phyloP scores from a whole-genome alignment of 2,888 invertebrate genomes.

The Lithophane ornitopus region DNA sequence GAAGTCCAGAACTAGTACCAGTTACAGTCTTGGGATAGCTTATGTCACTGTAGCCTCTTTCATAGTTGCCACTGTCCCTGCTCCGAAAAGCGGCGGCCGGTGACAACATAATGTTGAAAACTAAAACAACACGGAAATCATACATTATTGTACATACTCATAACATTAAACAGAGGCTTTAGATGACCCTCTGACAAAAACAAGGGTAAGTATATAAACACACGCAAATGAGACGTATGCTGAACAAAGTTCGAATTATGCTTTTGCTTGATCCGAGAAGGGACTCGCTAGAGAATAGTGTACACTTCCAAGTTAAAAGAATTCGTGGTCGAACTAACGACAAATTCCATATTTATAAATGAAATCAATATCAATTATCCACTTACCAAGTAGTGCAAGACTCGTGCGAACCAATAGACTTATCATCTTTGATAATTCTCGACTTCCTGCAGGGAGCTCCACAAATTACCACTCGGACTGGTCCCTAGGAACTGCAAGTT shows the following conservation, averaged over 20 bases:
- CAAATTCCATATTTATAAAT: constrained; percentile 39
- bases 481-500: constrained; percentile 13
- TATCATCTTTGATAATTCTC: constrained; percentile 74
- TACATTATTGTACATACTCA: not conserved
- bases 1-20: constrained; percentile 74
- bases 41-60: constrained; percentile 67
- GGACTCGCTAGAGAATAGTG: not conserved
- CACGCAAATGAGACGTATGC: not conserved
- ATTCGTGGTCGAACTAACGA: constrained; percentile 2
- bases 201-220: not conserved
- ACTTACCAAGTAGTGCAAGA: constrained; percentile 81
- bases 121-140: constrained; percentile 71
- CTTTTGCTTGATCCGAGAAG: constrained; percentile 9
- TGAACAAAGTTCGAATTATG: constrained; percentile 1
- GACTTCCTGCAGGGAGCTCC: constrained; percentile 71
- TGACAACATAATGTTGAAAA: constrained; percentile 73
- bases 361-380: constrained; percentile 41
- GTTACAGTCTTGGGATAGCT: constrained; percentile 70
- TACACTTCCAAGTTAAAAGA: constrained; percentile 6
- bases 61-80: constrained; percentile 59
- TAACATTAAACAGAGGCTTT: not conserved
- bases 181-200: not conserved
- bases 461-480: constrained; percentile 60
- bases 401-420: constrained; percentile 75
- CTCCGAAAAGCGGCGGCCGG: constrained; percentile 73